Evolutionary conservation across 1,140 invertebrate species (phyloP), one percentile per base, ranked within the genome.

Genomic region (Druon quercuslanigerum): DNA sequence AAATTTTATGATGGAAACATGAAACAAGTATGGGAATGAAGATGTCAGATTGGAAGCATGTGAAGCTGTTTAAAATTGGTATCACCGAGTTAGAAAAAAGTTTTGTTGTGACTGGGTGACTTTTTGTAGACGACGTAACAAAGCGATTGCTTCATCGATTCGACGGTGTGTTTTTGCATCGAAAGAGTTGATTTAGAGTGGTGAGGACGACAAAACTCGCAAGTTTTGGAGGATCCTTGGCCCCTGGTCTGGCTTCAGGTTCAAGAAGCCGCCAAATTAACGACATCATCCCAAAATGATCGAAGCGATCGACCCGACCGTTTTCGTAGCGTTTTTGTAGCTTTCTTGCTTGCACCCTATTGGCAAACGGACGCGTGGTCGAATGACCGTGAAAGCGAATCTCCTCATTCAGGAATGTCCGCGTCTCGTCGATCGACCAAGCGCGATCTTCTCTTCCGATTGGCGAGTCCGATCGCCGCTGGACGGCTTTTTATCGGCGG

Each of bases 401-500:
- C 33, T 66, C 40, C 60, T 66, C 60, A 33, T 46, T 66, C 33
- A 66, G 60, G 60, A 66, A 66, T 66, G 25, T 66, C 60, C 52
- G n/a, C 52, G 52, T 66, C 16, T 66, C n/a, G 14, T n/a, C 25
- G 25, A 66, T 66, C 60, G 60, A 66, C 40, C 60, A 66, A n/a
- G 19, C 57, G 57, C 57, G 57, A 66, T 66, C 25, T 33, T 25
- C 40, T 46, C 40, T 0, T 46, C 40, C 9, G 40, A 46, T 46
- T 46, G 40, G 40, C 40, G 9, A 46, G 11, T 16, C 20, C 57
- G 57, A 33, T 66, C 33, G 60, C 40, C 14, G 60, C 60, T 66
- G 25, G 60, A 66, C 60, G 60, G 25, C 60, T 66, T 66, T 66
- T 66, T 66, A 66, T 66, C 60, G 60, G 33, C 60, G 60, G 33